Evolutionary conservation across 2,797 vertebrate species (phyloP).

Genomic region (Jordanella pulchra): DNA sequence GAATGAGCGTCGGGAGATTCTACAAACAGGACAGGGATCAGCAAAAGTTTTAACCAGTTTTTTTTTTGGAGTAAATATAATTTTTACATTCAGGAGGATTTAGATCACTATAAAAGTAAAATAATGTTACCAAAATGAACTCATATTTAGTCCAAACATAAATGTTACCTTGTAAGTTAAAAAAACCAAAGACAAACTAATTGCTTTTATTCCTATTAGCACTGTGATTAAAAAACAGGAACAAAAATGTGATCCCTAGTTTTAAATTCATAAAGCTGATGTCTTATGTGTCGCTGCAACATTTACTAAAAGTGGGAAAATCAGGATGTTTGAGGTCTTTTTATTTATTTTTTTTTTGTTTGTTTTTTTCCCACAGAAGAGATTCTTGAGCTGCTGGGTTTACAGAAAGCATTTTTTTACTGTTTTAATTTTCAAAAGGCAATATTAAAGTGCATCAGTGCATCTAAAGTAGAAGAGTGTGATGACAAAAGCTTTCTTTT

Average conservation of each 20-base stretch:
- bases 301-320: slow-evolving; percentile 5
- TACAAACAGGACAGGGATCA: too few species aligned
- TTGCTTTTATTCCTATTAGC: slow-evolving; percentile 29
- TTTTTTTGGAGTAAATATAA: too few species aligned
- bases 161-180: not conserved
- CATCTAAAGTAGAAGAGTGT: slow-evolving; percentile 41
- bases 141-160: not conserved
- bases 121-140: not conserved
- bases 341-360: too few species aligned
- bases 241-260: slow-evolving; percentile 4
- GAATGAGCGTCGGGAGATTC: not conserved
- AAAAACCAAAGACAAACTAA: slow-evolving; percentile 12
- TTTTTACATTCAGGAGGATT: slow-evolving; percentile 8
- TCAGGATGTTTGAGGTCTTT: not conserved
- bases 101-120: slow-evolving; percentile 2
- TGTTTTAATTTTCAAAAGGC: not conserved
- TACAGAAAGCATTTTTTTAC: slow-evolving; percentile 3
- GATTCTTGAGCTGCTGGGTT: slow-evolving; percentile 10
- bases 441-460: slow-evolving; percentile 75
- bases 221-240: slow-evolving; percentile 18
- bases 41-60: not conserved
- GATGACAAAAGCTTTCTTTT: not conserved
- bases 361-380: not conserved
- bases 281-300: not conserved
- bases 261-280: not conserved